These are phyloP conservation scores for Sarcophaga subvicina DNA, from an alignment of 2,888 invertebrate species.

Conservation along the genomic window DNA sequence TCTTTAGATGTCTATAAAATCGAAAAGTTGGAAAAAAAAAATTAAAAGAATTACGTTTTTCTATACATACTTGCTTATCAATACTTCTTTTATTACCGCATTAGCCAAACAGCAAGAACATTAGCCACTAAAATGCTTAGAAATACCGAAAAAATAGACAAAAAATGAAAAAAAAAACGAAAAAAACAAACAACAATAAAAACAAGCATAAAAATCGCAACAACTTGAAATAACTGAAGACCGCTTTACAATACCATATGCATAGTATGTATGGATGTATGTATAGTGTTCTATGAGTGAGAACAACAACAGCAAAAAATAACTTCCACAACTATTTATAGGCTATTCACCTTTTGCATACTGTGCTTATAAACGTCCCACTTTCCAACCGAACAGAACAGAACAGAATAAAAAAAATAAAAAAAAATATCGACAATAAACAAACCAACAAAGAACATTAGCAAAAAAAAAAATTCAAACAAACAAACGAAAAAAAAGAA, in stretches of 20 bases:
- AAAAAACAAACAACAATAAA: slow-evolving; percentile 41
- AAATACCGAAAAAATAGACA: slow-evolving; percentile 1
- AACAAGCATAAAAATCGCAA: not conserved
- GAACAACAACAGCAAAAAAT: not conserved
- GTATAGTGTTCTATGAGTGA: too few species aligned
- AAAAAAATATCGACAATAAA: slow-evolving; percentile 20
- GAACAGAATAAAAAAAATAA: slow-evolving; percentile 11
- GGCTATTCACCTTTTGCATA: slow-evolving; percentile 80
- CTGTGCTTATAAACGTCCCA: slow-evolving; percentile 71
- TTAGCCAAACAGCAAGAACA: slow-evolving; percentile 27
- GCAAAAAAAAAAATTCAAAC: not conserved
- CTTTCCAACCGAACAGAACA: slow-evolving; percentile 67
- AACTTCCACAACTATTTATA: slow-evolving; percentile 69
- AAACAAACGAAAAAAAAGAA: not conserved
- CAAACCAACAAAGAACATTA: slow-evolving; percentile 13
- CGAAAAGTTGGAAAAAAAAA: too few species aligned
- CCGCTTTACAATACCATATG: not conserved
- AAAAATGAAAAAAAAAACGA: not conserved
- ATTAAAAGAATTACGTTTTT: not conserved
- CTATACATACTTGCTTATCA: not conserved
- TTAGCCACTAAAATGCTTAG: slow-evolving; percentile 39
- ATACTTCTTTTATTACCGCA: slow-evolving; percentile 18
- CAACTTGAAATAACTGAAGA: not conserved
- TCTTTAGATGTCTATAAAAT: too few species aligned
- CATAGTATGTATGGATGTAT: too few species aligned